Evolutionary conservation across 2,797 vertebrate genomes (phyloP).

Genomic region (Spinibarbus caldwelli): DNA sequence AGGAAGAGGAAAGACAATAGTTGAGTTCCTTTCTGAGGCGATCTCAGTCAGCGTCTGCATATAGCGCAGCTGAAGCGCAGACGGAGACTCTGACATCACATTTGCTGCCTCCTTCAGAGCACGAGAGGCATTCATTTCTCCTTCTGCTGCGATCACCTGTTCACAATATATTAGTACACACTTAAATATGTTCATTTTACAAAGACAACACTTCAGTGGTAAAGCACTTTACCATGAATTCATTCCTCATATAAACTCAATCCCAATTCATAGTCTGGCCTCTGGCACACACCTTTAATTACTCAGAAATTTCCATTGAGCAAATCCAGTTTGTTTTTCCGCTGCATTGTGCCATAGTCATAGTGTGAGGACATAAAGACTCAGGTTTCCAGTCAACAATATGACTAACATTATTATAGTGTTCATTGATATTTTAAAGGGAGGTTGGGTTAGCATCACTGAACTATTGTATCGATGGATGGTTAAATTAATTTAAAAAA

Average conservation of each 20-base stretch:
- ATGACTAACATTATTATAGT: background rate
- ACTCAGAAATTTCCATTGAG: conserved; percentile 22
- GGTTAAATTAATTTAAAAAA: background rate
- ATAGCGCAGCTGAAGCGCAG: conserved; percentile 79
- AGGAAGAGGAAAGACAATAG: conserved; percentile 78
- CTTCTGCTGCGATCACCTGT: conserved; percentile 79
- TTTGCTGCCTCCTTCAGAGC: conserved; percentile 77
- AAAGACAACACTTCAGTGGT: background rate
- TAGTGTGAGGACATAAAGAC: conserved; percentile 2
- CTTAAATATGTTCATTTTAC: background rate
- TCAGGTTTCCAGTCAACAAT: conserved; percentile 19
- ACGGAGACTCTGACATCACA: conserved; percentile 69
- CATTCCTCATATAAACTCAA: background rate
- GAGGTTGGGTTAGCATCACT: background rate
- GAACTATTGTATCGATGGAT: background rate
- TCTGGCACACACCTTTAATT: conserved; percentile 32
- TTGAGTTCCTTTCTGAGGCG: conserved; percentile 74
- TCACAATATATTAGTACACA: background rate
- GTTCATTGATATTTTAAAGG: background rate
- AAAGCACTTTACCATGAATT: background rate
- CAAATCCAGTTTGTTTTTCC: conserved; percentile 27
- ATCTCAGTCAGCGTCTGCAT: conserved; percentile 77
- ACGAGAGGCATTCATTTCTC: conserved; percentile 80
- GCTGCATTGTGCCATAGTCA: background rate
- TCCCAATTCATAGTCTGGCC: conserved; percentile 3